These are phyloP conservation scores for Melieria omissa DNA, from an alignment of 2,888 invertebrate genomes.

Conservation along the genomic window DNA sequence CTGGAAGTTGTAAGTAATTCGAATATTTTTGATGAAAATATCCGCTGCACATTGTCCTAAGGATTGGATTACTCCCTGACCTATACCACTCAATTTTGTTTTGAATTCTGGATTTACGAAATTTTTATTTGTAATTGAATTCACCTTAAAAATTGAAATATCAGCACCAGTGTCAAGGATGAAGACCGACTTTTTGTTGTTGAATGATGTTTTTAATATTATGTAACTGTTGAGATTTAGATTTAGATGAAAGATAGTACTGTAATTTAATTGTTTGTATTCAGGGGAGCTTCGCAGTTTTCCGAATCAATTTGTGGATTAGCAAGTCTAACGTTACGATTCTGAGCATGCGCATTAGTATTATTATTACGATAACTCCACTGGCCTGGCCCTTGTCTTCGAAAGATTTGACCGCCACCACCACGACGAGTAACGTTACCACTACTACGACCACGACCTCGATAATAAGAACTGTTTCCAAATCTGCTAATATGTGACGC, in stretches of 20 bases:
- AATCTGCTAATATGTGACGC: background rate
- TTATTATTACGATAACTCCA: background rate
- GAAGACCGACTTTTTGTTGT: background rate
- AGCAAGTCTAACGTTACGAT: slow-evolving; percentile 9
- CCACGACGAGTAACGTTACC: background rate
- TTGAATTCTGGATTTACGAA: background rate
- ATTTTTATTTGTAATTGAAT: slow-evolving; percentile 13
- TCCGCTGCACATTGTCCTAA: background rate
- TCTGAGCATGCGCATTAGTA: background rate
- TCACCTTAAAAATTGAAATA: slow-evolving; percentile 15
- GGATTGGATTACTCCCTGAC: slow-evolving; percentile 24
- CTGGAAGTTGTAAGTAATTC: slow-evolving; percentile 1
- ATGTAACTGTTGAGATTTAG: slow-evolving; percentile 18
- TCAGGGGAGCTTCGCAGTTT: slow-evolving; percentile 23
- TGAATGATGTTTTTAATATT: slow-evolving; percentile 6
- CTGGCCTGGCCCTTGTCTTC: background rate
- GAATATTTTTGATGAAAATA: background rate
- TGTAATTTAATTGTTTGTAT: slow-evolving; percentile 13
- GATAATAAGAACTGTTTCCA: background rate
- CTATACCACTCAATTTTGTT: slow-evolving; percentile 19
- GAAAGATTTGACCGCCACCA: background rate
- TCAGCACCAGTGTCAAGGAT: slow-evolving; percentile 27
- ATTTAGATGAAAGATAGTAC: slow-evolving; percentile 11
- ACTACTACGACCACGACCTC: slow-evolving; percentile 2
- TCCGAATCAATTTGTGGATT: slow-evolving; percentile 22